Evolutionary conservation across 2,113 vertebrate species (phyloP), one percentile per base, ranked within the genome.

Genomic region (Erythrocercus mccallii): DNA sequence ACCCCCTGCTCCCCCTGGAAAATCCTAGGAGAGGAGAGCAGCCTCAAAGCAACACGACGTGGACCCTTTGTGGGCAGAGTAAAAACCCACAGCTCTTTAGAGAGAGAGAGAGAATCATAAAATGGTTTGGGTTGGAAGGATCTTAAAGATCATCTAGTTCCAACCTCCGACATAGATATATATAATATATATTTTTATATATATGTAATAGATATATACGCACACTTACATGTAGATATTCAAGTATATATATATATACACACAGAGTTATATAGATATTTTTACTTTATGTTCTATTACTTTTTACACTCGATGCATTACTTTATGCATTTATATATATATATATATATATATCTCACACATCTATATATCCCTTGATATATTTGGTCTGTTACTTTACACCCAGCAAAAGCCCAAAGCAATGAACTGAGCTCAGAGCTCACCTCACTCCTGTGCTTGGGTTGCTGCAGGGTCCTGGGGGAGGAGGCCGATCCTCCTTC

Each of bases 1-100:
- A 17, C 19, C 24, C n/a, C 21, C 15, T 1, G 0, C 38, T 15
- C 19, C 24, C n/a, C 21, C 15, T 1, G 0, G 44, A 0, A 22
- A 54, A 7, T 4, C 37, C 15, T 17, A 5, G 73, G 44, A 23
- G 51, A 74, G 83, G 37, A 57, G 30, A 72, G 33, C 38, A 60
- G 9, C 66, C 42, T 35, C 11, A 9, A 7, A 30, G n/a, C 65
- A 33, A 2, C 2, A 0, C 1, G 25, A 2, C 10, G 5, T 5
- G 10, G 50, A 21, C 16, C 61, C 60, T 57, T 30, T 17, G 37
- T 11, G 61, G 51, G 42, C 21, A 57, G 30, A 72, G 33, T 4
- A 2, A 82, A 71, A 72, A 5, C 28, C 24, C 40, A 23, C 2
- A 17, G 6, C 11, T 23, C 62, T 40, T 60, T 9, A 10, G 4